These are phyloP conservation scores for Limnephilus rhombicus DNA, from an alignment of 2,888 invertebrate species.

Conservation along the genomic window DNA sequence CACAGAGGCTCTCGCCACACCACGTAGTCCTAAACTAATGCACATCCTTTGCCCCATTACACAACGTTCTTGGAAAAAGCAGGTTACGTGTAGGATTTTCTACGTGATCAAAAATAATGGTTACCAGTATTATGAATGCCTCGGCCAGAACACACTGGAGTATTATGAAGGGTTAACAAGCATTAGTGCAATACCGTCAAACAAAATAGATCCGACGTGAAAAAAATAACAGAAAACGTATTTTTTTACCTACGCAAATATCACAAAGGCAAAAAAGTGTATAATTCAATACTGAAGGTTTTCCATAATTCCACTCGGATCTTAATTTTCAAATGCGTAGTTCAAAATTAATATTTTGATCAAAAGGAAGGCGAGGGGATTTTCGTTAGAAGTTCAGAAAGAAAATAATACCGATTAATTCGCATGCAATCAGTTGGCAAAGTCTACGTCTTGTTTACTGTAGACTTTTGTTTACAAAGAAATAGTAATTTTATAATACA, in stretches of 20 bases:
- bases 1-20: too few relatives aligned
- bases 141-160: background rate
- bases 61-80: background rate
- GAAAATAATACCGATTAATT: too few relatives aligned
- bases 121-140: background rate
- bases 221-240: background rate
- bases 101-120: background rate
- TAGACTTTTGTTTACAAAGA: too few relatives aligned
- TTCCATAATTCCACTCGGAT: too few relatives aligned
- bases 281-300: too few relatives aligned
- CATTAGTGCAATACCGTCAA: background rate
- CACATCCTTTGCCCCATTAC: background rate
- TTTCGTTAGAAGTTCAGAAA: too few relatives aligned
- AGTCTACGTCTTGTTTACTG: too few relatives aligned
- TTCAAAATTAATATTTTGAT: too few relatives aligned
- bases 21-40: background rate
- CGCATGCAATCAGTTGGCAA: too few relatives aligned
- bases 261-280: background rate
- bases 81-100: background rate
- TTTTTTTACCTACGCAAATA: background rate
- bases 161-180: background rate
- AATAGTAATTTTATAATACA: too few relatives aligned
- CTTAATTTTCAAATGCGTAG: too few relatives aligned
- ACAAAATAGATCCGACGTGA: background rate
- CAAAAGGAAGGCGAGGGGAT: too few relatives aligned